Conservation (phyloP, 2,797 vertebrate genomes). For the Sebastes vulpes region DNA sequence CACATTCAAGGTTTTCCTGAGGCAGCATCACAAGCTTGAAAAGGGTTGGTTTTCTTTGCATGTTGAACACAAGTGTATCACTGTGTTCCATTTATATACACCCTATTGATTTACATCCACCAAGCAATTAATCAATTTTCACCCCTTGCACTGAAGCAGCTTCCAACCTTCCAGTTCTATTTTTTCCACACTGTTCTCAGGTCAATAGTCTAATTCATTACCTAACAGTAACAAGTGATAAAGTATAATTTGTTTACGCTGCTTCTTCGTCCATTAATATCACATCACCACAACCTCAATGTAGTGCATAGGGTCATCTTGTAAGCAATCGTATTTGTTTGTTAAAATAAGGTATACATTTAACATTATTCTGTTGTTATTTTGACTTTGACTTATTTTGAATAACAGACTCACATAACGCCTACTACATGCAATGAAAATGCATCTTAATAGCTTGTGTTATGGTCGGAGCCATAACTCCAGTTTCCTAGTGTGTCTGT, state of each 20-base stretch:
- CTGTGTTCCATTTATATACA: constrained; percentile 1
- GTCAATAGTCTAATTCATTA: neutral
- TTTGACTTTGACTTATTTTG: too few species aligned
- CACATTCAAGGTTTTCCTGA: constrained; percentile 14
- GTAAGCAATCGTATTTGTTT: neutral
- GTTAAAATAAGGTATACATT: neutral
- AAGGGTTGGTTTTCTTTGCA: constrained; percentile 1
- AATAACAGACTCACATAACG: neutral
- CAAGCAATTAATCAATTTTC: constrained; percentile 24
- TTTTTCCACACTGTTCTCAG: neutral
- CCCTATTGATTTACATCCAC: constrained; percentile 17
- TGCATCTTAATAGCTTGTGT: neutral
- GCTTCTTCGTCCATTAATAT: neutral
- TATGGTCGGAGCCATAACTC: too few species aligned
- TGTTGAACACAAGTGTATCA: neutral
- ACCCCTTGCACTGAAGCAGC: neutral
- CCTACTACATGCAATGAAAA: neutral
- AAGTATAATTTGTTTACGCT: neutral
- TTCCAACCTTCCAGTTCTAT: neutral
- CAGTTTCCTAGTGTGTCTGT: too few species aligned
- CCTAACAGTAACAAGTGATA: neutral
- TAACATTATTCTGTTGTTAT: neutral
- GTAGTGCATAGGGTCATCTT: neutral
- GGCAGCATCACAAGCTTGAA: constrained; percentile 12
- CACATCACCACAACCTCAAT: neutral